A percentile compares a stretch with the other conserved stretches of the same genome.
Conservation (phyloP, 1,140 invertebrate genomes). For the Helicorthomorpha holstii region DNA sequence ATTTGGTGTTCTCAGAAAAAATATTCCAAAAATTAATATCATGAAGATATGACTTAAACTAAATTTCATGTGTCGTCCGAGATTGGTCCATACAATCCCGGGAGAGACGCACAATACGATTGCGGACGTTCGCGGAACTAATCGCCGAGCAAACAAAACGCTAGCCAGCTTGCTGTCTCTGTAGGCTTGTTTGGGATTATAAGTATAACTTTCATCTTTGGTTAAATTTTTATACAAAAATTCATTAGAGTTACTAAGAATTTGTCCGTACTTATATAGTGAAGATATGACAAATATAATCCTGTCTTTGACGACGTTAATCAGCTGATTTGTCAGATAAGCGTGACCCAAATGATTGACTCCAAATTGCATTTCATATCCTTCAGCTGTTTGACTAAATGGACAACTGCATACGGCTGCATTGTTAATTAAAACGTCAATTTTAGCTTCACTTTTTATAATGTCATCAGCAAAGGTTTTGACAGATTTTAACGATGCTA, state of each 20-base stretch:
- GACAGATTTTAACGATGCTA: conserved; percentile 50
- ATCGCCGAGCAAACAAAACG: not conserved
- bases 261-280: conserved; percentile 38
- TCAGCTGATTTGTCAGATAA: conserved; percentile 56
- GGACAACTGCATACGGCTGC: conserved; percentile 34
- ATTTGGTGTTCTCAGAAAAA: conserved; percentile 49
- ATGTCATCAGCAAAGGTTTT: conserved; percentile 45
- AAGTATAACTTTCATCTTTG: conserved; percentile 28
- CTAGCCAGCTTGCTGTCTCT: conserved; percentile 53
- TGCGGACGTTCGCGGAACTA: conserved; percentile 27
- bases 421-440: conserved; percentile 61
- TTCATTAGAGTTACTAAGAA: too few species aligned
- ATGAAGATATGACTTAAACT: conserved; percentile 45
- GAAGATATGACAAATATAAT: conserved; percentile 37
- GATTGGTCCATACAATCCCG: conserved; percentile 62
- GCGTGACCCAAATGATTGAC: conserved; percentile 70
- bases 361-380: conserved; percentile 65
- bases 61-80: conserved; percentile 43
- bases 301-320: conserved; percentile 28
- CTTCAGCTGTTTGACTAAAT: conserved; percentile 54
- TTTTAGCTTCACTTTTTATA: conserved; percentile 35
- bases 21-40: conserved; percentile 46
- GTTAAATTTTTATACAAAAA: conserved; percentile 49
- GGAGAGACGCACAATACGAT: conserved; percentile 60
- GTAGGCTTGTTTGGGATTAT: too few species aligned